Evolutionary conservation across 2,113 vertebrate genomes (phyloP).

Genomic region (Regulus satrapa): DNA sequence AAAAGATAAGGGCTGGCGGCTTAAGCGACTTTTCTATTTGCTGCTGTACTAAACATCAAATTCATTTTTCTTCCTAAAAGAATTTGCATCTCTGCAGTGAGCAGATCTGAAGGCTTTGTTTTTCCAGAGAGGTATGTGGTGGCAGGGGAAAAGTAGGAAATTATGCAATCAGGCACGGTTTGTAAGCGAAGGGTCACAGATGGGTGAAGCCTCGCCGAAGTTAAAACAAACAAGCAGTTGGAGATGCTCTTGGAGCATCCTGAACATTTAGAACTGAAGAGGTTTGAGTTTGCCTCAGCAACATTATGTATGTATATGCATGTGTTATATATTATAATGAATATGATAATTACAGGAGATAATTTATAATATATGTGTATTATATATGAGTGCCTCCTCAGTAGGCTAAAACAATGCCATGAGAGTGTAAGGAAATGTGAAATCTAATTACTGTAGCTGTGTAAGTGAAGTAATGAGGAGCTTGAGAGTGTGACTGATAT

Average conservation of each 20-base stretch:
- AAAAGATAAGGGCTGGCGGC: background rate
- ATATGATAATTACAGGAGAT: conserved; percentile 32
- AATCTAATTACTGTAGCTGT: conserved; percentile 62
- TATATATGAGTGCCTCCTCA: conserved; percentile 22
- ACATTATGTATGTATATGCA: background rate
- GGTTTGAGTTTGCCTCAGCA: background rate
- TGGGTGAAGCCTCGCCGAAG: background rate
- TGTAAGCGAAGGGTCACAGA: background rate
- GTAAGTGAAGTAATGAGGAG: conserved; percentile 54
- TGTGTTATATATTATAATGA: conserved; percentile 3
- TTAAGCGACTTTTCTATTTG: background rate
- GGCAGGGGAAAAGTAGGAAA: background rate
- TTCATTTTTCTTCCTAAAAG: background rate
- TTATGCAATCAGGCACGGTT: background rate
- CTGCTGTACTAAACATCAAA: conserved; percentile 4
- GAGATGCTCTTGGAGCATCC: background rate
- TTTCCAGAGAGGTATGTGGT: background rate
- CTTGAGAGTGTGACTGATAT: conserved; percentile 62
- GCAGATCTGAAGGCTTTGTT: conserved; percentile 3
- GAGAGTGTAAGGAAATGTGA: conserved; percentile 53
- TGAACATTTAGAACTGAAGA: background rate
- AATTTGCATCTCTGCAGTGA: conserved; percentile 18
- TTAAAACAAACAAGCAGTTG: background rate
- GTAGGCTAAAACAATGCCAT: conserved; percentile 32
- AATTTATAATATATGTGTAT: conserved; percentile 43